A percentile compares a stretch with the other conserved stretches of the same genome.
These are phyloP conservation scores for Limnodromus scolopaceus DNA, from an alignment of 2,797 vertebrate species.

Conservation along the genomic window DNA sequence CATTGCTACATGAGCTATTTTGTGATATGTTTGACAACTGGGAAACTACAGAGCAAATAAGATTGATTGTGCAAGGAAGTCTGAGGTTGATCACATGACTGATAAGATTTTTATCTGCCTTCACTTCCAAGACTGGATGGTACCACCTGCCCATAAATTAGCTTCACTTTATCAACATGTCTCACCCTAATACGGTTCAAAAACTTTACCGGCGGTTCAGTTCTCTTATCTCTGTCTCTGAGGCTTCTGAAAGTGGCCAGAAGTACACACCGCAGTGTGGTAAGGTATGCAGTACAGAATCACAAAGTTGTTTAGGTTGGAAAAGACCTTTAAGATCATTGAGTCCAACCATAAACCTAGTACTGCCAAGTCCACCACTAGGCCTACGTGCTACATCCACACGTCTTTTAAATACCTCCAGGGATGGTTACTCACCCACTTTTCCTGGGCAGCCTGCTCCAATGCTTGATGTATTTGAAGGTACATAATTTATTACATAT, in stretches of 20 bases:
- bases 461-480: neutral
- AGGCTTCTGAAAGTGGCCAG: neutral
- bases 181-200: neutral
- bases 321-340: neutral
- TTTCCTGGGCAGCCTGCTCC: neutral
- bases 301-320: neutral
- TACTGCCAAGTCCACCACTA: neutral
- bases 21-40: neutral
- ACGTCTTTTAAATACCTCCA: neutral
- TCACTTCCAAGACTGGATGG: neutral
- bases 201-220: neutral
- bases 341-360: neutral
- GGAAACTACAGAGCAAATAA: neutral
- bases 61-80: neutral
- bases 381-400: neutral
- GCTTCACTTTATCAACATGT: neutral
- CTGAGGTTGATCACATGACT: neutral
- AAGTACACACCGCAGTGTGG: fast-evolving
- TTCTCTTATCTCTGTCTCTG: neutral
- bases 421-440: neutral
- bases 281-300: neutral
- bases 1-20: neutral
- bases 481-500: neutral
- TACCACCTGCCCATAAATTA: neutral
- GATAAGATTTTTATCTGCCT: slow-evolving; percentile 10